Evolutionary conservation across 1,140 invertebrate genomes (phyloP), one percentile per base, ranked within the genome.

Genomic region (Homalodisca vitripennis): DNA sequence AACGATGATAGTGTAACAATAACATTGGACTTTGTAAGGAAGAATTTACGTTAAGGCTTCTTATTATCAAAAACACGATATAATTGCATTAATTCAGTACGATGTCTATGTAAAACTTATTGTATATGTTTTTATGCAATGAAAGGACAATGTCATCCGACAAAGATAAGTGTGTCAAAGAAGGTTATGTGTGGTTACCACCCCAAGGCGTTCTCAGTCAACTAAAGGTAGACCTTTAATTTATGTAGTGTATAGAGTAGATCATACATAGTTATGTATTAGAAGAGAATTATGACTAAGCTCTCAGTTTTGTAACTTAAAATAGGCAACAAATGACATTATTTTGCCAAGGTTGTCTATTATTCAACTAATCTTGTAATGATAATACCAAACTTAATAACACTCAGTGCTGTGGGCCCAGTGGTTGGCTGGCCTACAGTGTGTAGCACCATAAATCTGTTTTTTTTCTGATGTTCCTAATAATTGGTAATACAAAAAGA

Each of bases 181-280:
- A 85, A 78, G 89, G 89, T 73, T 84, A 84, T 78, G 82, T 91
- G 71, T 80, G 87, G 73, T 83, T 90, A 77, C 89, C 88, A 69
- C 86, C 88, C 69, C 87, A 87, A 74, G 87, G 87, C 76, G 84
- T 83, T 75, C 70, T 84, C 27, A 77, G 82, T 57, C 82, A 84
- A 64, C 77, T 84, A 70, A 84, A 84, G 81, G 83, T 84, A 78
- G 76, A 73, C 48, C 22, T 12, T 3, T 3, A 14, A 3, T 51
- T 20, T 20, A 10, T n/a, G 3, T 3, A 3, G 17, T 22, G 3
- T 51, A 20, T 51, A n/a, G 14, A 20, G 6, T 10, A 22, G 3
- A 20, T 51, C 17, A 20, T 20, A 20, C 17, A 10, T 41, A 41
- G 6, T 41, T 41, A 41, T 41, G 6, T 41, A 10, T 6, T 10